A percentile compares a stretch with the other conserved stretches of the same genome.
phyloP scores from a whole-genome alignment of 2,888 invertebrate genomes.

The Agrypnus murinus region DNA sequence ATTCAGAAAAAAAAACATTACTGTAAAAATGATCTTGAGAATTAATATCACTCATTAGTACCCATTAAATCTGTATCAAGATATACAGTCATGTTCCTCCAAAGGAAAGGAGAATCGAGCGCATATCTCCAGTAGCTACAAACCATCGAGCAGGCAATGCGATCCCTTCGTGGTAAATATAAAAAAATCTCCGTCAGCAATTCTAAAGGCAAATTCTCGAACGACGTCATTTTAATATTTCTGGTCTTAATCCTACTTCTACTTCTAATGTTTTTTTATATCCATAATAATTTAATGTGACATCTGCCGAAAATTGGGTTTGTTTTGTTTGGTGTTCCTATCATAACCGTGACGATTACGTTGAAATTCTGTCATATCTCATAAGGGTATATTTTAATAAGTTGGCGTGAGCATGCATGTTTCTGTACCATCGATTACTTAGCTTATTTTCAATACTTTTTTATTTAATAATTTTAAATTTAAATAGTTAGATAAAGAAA shows the following conservation, averaged over 20 bases:
- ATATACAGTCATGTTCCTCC: constrained; percentile 64
- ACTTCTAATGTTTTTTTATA: constrained; percentile 12
- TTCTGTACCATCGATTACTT: no score
- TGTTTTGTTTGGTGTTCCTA: background rate
- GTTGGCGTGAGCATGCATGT: no score
- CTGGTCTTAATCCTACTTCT: background rate
- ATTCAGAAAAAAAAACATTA: no score
- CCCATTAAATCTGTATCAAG: constrained; percentile 66
- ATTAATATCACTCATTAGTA: constrained; percentile 44
- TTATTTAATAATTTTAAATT: no score
- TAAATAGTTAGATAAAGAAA: no score
- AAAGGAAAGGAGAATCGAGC: constrained; percentile 61
- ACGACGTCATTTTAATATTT: constrained; percentile 42
- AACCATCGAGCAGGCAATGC: constrained; percentile 63
- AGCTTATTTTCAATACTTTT: no score
- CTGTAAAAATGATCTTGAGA: no score
- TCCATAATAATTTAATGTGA: constrained; percentile 23
- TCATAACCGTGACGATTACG: no score
- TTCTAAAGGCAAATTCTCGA: constrained; percentile 62
- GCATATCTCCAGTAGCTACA: constrained; percentile 64
- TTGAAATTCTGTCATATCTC: no score
- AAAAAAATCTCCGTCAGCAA: constrained; percentile 63
- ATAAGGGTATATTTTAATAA: no score
- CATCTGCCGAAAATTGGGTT: constrained; percentile 32
- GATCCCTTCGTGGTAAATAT: constrained; percentile 63